Percentiles rank a stretch among this genome's conserved stretches.
Evolutionary conservation across 2,113 vertebrate species (phyloP).

Genomic region (Arothron firmamentum): DNA sequence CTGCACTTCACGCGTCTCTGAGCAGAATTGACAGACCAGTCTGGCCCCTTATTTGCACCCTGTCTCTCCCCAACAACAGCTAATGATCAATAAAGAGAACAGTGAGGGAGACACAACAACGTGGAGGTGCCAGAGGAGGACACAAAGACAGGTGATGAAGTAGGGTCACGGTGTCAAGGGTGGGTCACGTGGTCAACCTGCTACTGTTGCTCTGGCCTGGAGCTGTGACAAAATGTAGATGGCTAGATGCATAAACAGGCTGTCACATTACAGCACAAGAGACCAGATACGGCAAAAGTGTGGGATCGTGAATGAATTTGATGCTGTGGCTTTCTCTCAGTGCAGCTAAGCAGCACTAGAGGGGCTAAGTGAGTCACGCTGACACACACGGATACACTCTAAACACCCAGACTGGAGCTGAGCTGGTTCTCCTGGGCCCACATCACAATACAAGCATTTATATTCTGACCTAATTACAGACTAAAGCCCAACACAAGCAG

Average conservation of each 20-base stretch:
- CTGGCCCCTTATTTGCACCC: slow-evolving; percentile 72
- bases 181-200: no score
- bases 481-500: slow-evolving; percentile 55
- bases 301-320: slow-evolving; percentile 47
- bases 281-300: slow-evolving; percentile 54
- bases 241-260: slow-evolving; percentile 28
- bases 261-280: slow-evolving; percentile 34
- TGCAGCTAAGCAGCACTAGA: slow-evolving; percentile 35
- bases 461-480: slow-evolving; percentile 71
- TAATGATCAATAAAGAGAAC: slow-evolving; percentile 73
- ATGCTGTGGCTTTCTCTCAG: slow-evolving; percentile 26
- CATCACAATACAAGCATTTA: slow-evolving; percentile 59
- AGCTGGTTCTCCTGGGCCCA: slow-evolving; percentile 35
- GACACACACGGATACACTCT: slow-evolving; percentile 56
- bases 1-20: slow-evolving; percentile 59
- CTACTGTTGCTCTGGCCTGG: background rate
- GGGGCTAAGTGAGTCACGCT: slow-evolving; percentile 51
- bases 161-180: background rate
- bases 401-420: slow-evolving; percentile 47
- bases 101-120: slow-evolving; percentile 2
- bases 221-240: background rate
- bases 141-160: background rate
- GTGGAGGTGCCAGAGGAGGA: background rate
- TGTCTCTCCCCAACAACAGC: slow-evolving; percentile 57
- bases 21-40: slow-evolving; percentile 71